Evolutionary conservation across 2,888 invertebrate species (phyloP), one percentile per base, ranked within the genome.

Genomic region (Aphodius granarius): DNA sequence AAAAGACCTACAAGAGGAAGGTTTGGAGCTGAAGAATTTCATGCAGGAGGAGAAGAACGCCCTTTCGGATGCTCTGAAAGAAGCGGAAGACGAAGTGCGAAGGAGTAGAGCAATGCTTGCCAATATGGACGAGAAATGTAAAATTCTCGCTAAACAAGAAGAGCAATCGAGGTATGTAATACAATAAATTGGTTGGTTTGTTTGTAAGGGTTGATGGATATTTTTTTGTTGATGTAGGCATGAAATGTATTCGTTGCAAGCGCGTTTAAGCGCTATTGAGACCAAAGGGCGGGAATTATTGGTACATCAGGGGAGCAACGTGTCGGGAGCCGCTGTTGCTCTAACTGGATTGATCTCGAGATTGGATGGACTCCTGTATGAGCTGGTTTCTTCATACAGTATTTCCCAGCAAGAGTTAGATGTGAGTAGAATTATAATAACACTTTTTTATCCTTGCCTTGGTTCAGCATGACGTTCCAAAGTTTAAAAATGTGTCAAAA

Each of bases 21-120:
- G 94, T 22, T 89, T 90, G 2, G 96, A 97, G 87, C 89, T 96
- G 88, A 95, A 95, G 84, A 96, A 96, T 84, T 97, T 97, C 85
- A 89, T 96, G 78, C 94, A 95, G 81, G 94, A 94, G 9, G 96
- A 97, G 87, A 96, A 96, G 82, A 90, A 91, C 4, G 93, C 95
- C 6, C 89, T 96, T 80, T 90, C 91, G 19, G 95, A 96, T 83
- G 93, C 95, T 0, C 88, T 96, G 66, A 91, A 92, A 64, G 96
- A 96, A 80, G 89, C 93, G 1, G 96, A 96, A 86, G 85, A 86
- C 0, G 93, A 94, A 85, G 89, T 91, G 6, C 82, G 83, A 72
- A 83, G 83, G 73, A 80, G 79, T 62, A 82, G 83, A 68, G 73
- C 79, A 19, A 15, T 82, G 23, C 74, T 91, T 23, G 83, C 83